Evolutionary conservation across 2,797 vertebrate species (phyloP), one percentile per base, ranked within the genome.

Genomic region (Lacerta agilis): DNA sequence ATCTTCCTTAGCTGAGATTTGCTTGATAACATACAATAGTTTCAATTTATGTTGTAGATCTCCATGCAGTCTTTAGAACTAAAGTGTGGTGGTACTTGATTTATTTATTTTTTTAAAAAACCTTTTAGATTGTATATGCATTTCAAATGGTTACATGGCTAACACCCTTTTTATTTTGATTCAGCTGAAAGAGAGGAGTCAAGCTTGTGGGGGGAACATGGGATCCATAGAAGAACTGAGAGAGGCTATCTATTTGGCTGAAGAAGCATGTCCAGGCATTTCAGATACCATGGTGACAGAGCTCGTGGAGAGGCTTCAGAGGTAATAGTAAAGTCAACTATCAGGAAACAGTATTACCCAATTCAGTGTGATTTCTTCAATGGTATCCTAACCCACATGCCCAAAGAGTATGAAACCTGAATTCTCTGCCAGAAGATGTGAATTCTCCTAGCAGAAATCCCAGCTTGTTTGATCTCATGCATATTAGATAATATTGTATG

Each of bases 261-360:
- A 99, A 91, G 98, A 99, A 94, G 96, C 96, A 1, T 98, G 98
- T 93, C 98, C 99, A 0, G 99, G 98, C 71, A 98, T 99, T 95
- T 98, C 98, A 0, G 99, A 99, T 95, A 98, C 97, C 29, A 97
- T 99, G 97, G 98, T 99, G 91, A 98, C 97, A 29, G 98, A 98
- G 89, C 97, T 99, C 0, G 96, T 99, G 87, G 98, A 98, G 96
- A 98, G 98, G 96, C 97, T 99, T 94, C 98, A 99, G 97, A 99
- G 98, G 99, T 99, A 92, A 92, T 13, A 85, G 67, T 43, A 79
- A 80, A 67, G 49, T 3, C 49, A 55, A 23, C 27, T 58, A 38
- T 1, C 13, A 25, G 8, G 69, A 55, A 73, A 58, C 13, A 58
- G 29, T 55, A 61, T 79, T 23, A 23, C 5, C 61, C 61, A 64